These are phyloP conservation scores for Mamestra configurata DNA, from an alignment of 1,140 invertebrate species.

Conservation along the genomic window DNA sequence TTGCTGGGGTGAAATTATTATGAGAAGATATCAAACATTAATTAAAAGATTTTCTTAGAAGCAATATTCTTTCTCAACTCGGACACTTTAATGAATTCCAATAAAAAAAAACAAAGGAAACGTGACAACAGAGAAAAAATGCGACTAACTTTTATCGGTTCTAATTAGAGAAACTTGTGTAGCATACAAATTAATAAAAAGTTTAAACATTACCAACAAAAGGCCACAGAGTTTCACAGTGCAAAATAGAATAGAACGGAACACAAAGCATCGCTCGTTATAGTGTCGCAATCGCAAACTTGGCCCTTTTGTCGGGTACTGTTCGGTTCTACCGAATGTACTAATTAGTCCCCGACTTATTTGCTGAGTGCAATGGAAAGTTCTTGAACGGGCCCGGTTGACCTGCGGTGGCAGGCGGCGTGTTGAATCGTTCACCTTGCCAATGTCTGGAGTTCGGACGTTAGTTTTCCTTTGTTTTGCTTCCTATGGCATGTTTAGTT, in stretches of 20 bases:
- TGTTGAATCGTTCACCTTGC: conserved; percentile 67
- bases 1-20: too few relatives aligned
- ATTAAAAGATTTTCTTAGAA: background rate
- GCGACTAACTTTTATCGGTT: conserved; percentile 43
- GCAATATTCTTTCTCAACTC: background rate
- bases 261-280: conserved; percentile 70
- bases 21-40: background rate
- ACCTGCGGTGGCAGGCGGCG: conserved; percentile 63
- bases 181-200: conserved; percentile 52
- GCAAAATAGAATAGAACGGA: conserved; percentile 46
- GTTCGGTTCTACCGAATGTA: conserved; percentile 69
- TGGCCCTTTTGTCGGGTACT: conserved; percentile 69
- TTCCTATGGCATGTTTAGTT: conserved; percentile 36
- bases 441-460: conserved; percentile 53
- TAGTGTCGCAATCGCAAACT: conserved; percentile 77
- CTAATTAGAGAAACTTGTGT: conserved; percentile 48
- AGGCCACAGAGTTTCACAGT: conserved; percentile 26
- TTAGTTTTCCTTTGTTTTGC: conserved; percentile 58
- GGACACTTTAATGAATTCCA: conserved; percentile 1
- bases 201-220: conserved; percentile 46
- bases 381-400: conserved; percentile 67
- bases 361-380: conserved; percentile 79
- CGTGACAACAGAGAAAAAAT: conserved; percentile 28
- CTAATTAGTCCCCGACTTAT: conserved; percentile 82
- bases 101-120: conserved; percentile 27